phyloP scores from a whole-genome alignment of 2,888 invertebrate genomes.

The Molorchus minor region DNA sequence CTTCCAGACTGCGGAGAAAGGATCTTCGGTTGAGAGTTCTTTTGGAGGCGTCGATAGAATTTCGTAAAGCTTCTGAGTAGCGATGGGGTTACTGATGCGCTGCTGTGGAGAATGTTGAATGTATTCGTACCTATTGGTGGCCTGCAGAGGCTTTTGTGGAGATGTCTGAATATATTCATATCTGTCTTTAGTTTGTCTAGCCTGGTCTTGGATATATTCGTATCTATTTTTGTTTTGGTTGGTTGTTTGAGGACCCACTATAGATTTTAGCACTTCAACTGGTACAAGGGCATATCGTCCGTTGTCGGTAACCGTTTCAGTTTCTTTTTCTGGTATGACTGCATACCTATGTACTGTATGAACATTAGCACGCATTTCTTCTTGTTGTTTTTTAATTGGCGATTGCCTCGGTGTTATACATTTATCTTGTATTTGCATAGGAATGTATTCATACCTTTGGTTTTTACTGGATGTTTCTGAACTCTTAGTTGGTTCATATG shows the following conservation, averaged over 20 bases:
- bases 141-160: slow-evolving; percentile 29
- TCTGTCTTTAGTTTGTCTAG: slow-evolving; percentile 37
- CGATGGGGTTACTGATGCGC: slow-evolving; percentile 69
- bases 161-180: slow-evolving; percentile 51
- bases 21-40: slow-evolving; percentile 50
- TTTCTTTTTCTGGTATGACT: slow-evolving; percentile 73
- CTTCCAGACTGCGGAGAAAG: slow-evolving; percentile 50
- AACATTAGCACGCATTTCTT: slow-evolving; percentile 67
- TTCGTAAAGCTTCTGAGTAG: slow-evolving; percentile 81
- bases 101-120: slow-evolving; percentile 38
- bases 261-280: slow-evolving; percentile 47
- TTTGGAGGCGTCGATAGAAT: slow-evolving; percentile 77
- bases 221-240: slow-evolving; percentile 38
- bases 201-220: slow-evolving; percentile 49
- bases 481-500: slow-evolving; percentile 48
- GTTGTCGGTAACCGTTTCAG: slow-evolving; percentile 49
- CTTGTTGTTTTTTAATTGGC: slow-evolving; percentile 62
- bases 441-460: slow-evolving; percentile 67
- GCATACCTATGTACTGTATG: slow-evolving; percentile 66
- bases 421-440: slow-evolving; percentile 60
- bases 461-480: slow-evolving; percentile 29
- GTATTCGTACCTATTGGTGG: slow-evolving; percentile 41
- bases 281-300: slow-evolving; percentile 56
- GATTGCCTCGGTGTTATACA: slow-evolving; percentile 61
- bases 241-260: slow-evolving; percentile 18